These are phyloP conservation scores for Xestia ashworthii DNA, from an alignment of 2,888 invertebrate genomes.

Conservation along the genomic window DNA sequence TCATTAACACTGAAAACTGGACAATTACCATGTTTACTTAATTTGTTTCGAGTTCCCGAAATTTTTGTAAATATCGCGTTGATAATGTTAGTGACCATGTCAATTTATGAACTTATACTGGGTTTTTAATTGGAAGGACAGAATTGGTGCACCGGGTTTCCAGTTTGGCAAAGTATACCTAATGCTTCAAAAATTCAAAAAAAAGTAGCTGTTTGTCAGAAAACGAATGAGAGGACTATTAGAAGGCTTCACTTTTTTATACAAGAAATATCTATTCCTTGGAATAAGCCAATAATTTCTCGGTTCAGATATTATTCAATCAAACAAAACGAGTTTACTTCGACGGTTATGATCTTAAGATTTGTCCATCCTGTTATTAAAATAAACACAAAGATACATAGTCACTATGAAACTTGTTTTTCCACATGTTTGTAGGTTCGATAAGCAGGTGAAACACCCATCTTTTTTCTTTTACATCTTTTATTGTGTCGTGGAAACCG, in stretches of 20 bases:
- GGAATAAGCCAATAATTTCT: neutral
- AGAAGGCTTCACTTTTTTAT: neutral
- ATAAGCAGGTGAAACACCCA: conserved; percentile 42
- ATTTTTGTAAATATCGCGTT: too few relatives aligned
- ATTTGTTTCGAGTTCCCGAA: too few relatives aligned
- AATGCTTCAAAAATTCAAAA: neutral
- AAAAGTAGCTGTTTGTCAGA: neutral
- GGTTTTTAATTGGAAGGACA: neutral
- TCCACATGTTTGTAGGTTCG: conserved; percentile 21
- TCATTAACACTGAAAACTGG: too few relatives aligned
- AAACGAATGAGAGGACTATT: neutral
- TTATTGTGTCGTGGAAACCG: conserved; percentile 44
- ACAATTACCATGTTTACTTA: too few relatives aligned
- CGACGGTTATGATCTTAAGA: neutral
- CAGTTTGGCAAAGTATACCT: neutral
- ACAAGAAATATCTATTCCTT: neutral
- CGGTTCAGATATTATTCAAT: neutral
- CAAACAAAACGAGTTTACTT: neutral
- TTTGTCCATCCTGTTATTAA: conserved; percentile 14
- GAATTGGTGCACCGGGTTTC: neutral
- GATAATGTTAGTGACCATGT: too few relatives aligned
- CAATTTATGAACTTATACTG: too few relatives aligned
- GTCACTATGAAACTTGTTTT: conserved; percentile 37
- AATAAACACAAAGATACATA: conserved; percentile 13
- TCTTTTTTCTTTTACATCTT: conserved; percentile 18